Conservation (phyloP, 92 coral and sea anemone species). For the Metridium senile region DNA sequence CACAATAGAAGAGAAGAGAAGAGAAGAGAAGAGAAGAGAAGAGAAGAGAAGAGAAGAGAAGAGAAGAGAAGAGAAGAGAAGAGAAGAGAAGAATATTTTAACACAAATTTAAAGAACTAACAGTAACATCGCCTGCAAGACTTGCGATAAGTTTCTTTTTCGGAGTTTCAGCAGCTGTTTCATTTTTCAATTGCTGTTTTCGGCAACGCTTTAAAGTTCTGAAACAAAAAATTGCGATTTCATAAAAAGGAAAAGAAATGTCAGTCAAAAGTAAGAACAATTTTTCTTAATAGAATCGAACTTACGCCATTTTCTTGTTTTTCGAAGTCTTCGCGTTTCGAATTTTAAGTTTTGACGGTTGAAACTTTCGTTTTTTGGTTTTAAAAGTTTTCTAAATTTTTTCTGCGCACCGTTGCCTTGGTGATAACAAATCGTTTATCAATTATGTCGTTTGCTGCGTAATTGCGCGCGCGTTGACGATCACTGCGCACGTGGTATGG, state of each 20-base stretch:
- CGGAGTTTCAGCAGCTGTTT: conserved; percentile 22
- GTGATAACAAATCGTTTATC: conserved; percentile 13
- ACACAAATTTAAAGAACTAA: neutral
- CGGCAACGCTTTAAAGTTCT: conserved; percentile 24
- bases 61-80: conserved; percentile 3
- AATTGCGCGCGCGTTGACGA: neutral
- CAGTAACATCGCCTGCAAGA: conserved; percentile 14
- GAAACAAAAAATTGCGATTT: conserved; percentile 1
- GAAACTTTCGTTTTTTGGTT: conserved; percentile 6
- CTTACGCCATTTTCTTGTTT: conserved; percentile 23
- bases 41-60: neutral
- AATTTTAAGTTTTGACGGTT: conserved; percentile 12
- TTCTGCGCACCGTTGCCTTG: conserved; percentile 17
- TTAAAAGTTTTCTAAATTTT: neutral
- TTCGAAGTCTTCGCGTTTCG: conserved; percentile 3
- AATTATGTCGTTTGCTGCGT: conserved; percentile 1
- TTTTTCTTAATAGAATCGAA: too few relatives aligned
- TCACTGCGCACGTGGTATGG: neutral
- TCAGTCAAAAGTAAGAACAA: too few relatives aligned
- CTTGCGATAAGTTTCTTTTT: conserved; percentile 13
- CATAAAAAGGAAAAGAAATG: neutral
- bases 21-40: neutral
- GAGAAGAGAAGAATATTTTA: neutral
- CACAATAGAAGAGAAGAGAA: neutral
- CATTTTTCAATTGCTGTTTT: neutral